A percentile compares a stretch with the other conserved stretches of the same genome.
Conservation (phyloP, 2,113 vertebrate genomes). For the Trichomycterus rosablanca region DNA sequence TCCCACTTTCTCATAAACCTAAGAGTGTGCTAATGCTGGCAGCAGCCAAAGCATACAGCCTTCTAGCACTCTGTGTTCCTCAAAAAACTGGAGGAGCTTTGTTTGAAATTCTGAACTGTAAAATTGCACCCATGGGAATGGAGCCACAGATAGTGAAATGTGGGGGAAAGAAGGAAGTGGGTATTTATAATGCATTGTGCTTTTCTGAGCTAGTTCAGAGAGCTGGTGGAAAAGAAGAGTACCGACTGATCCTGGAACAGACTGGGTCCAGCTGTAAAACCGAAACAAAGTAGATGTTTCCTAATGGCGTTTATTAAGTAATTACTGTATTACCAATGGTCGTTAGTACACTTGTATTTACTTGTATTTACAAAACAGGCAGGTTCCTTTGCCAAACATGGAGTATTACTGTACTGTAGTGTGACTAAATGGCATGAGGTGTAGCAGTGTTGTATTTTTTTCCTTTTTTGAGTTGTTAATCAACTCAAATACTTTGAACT, state of each 20-base stretch:
- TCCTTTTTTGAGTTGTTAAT: no score
- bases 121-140: constrained; percentile 62
- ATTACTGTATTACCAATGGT: neutral
- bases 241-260: constrained; percentile 7
- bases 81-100: constrained; percentile 53
- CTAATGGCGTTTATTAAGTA: neutral
- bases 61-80: constrained; percentile 46
- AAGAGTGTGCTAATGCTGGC: constrained; percentile 52
- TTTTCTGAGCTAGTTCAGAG: constrained; percentile 51
- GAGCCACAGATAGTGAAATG: constrained; percentile 39
- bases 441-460: no score
- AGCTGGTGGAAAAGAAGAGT: constrained; percentile 23
- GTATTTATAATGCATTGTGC: constrained; percentile 56
- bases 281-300: neutral
- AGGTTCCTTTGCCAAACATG: neutral
- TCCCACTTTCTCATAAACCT: constrained; percentile 32
- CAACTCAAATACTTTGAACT: no score
- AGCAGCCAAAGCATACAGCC: constrained; percentile 50
- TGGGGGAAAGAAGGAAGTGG: constrained; percentile 43
- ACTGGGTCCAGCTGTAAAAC: neutral
- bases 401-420: neutral
- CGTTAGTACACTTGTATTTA: no score
- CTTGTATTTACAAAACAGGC: neutral
- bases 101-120: constrained; percentile 58
- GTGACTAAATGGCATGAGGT: neutral